Evolutionary conservation across 2,888 invertebrate species (phyloP).

Genomic region (Torymus texanus): DNA sequence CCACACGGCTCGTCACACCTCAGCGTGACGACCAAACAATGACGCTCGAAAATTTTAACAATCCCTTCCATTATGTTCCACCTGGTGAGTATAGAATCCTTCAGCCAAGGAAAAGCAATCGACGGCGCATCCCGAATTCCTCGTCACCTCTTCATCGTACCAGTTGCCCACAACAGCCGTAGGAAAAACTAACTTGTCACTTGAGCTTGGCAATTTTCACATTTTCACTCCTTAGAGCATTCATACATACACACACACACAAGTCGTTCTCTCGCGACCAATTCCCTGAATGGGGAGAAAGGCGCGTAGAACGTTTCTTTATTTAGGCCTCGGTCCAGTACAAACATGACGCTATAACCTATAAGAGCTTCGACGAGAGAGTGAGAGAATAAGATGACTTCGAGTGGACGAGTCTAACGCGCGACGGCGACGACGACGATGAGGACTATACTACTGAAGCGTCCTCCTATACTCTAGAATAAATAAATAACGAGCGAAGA

Average conservation of each 20-base stretch:
- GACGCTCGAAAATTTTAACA: constrained; percentile 42
- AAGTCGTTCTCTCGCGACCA: no score
- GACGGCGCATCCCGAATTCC: constrained; percentile 12
- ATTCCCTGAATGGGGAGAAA: constrained; percentile 42
- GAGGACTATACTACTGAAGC: constrained; percentile 4
- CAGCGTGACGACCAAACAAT: constrained; percentile 46
- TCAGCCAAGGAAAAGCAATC: constrained; percentile 35
- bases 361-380: constrained; percentile 48
- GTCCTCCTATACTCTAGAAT: constrained; percentile 60
- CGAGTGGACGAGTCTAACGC: constrained; percentile 52
- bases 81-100: neutral
- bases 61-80: constrained; percentile 9
- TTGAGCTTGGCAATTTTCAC: constrained; percentile 55
- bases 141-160: constrained; percentile 26
- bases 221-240: constrained; percentile 22
- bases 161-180: neutral
- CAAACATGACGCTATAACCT: constrained; percentile 63
- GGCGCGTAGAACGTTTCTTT: constrained; percentile 59
- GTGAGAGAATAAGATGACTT: constrained; percentile 51
- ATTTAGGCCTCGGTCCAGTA: constrained; percentile 62
- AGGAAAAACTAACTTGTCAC: constrained; percentile 24
- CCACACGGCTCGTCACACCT: neutral
- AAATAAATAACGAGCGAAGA: constrained; percentile 67
- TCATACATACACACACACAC: neutral
- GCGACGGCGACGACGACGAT: constrained; percentile 6